Evolutionary conservation across 2,797 vertebrate genomes (phyloP).

Genomic region (Menidia menidia): DNA sequence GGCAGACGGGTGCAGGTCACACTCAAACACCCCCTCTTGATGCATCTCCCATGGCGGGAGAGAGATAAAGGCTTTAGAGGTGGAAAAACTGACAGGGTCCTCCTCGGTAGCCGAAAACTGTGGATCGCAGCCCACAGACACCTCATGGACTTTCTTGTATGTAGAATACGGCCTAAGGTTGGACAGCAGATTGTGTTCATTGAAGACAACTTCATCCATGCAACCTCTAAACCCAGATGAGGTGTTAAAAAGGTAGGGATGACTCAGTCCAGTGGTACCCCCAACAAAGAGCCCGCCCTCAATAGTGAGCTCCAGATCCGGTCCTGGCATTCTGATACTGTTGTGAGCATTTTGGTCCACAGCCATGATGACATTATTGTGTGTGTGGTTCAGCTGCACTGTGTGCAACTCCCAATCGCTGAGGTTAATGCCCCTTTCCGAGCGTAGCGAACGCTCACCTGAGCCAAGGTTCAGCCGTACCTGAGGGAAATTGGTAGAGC

Average conservation of each 20-base stretch:
- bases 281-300: constrained; percentile 87
- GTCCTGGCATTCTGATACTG: constrained; percentile 76
- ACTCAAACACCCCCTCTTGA: constrained; percentile 83
- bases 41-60: constrained; percentile 84
- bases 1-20: constrained; percentile 79
- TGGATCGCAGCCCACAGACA: constrained; percentile 88
- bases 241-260: constrained; percentile 73
- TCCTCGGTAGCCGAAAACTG: constrained; percentile 89
- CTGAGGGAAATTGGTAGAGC: constrained; percentile 66
- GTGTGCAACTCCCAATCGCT: constrained; percentile 89
- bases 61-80: constrained; percentile 87
- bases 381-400: constrained; percentile 81
- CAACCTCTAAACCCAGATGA: constrained; percentile 86
- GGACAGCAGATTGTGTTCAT: constrained; percentile 85
- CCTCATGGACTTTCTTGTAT: constrained; percentile 86
- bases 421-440: constrained; percentile 79
- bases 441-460: constrained; percentile 80
- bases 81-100: constrained; percentile 90
- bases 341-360: constrained; percentile 81
- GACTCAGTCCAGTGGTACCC: constrained; percentile 75
- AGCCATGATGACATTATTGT: constrained; percentile 78
- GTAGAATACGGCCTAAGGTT: constrained; percentile 86
- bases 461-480: constrained; percentile 86
- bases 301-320: constrained; percentile 81
- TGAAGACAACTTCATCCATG: constrained; percentile 87